Percentiles rank a stretch among this genome's conserved stretches.
phyloP scores from a whole-genome alignment of 2,888 invertebrate genomes.

The Drosophila vallismaia region DNA sequence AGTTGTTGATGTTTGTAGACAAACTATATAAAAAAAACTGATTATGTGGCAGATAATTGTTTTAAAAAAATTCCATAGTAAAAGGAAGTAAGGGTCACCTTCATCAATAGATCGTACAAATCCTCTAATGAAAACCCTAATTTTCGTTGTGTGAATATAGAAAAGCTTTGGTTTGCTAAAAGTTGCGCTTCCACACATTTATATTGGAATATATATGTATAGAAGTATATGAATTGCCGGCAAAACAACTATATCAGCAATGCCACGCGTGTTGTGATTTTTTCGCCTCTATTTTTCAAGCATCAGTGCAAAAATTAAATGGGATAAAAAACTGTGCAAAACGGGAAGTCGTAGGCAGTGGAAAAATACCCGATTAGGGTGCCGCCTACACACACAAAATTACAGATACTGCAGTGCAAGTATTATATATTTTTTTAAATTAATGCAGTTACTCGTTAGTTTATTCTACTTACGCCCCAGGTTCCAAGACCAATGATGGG shows the following conservation, averaged over 20 bases:
- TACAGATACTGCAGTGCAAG: background rate
- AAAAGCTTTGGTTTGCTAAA: background rate
- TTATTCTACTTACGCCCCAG: constrained; percentile 87
- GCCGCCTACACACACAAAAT: background rate
- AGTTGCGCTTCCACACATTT: background rate
- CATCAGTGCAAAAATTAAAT: constrained; percentile 4
- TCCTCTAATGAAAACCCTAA: background rate
- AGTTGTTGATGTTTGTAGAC: background rate
- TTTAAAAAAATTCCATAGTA: constrained; percentile 28
- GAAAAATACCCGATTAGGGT: constrained; percentile 34
- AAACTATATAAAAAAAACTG: background rate
- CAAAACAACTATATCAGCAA: constrained; percentile 44
- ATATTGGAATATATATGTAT: background rate
- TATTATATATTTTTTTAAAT: background rate
- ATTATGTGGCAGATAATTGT: constrained; percentile 23
- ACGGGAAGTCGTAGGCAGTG: constrained; percentile 41
- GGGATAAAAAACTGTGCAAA: constrained; percentile 10
- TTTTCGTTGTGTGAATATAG: background rate
- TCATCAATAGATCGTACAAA: constrained; percentile 11
- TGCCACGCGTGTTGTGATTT: constrained; percentile 19
- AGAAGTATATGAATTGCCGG: constrained; percentile 38
- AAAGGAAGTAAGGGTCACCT: constrained; percentile 55
- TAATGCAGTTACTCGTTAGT: background rate
- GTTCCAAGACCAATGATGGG: constrained; percentile 90
- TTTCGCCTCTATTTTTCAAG: constrained; percentile 7